These are phyloP conservation scores for Heterotilapia buettikoferi DNA, from an alignment of 2,113 vertebrate genomes.

Conservation along the genomic window DNA sequence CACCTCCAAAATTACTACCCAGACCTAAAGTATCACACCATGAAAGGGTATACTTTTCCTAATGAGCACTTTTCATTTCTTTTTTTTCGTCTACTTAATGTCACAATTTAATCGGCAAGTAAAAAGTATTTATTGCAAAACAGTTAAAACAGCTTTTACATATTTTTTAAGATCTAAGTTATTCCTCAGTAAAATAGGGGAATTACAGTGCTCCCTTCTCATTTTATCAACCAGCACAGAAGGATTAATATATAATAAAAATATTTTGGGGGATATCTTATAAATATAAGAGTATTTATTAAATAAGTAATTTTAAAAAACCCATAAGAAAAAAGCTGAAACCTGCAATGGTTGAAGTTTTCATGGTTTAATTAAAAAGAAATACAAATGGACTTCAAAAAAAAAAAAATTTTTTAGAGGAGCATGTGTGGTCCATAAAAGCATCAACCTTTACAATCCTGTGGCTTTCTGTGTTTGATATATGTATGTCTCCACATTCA, in stretches of 20 bases:
- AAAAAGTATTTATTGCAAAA: neutral
- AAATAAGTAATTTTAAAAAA: neutral
- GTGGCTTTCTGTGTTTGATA: neutral
- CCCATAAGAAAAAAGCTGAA: neutral
- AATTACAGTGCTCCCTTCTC: neutral
- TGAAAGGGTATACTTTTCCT: neutral
- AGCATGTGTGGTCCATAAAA: neutral
- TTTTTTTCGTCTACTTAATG: accelerated
- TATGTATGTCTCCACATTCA: neutral
- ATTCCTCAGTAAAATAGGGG: accelerated
- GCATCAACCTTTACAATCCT: neutral
- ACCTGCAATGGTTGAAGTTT: neutral
- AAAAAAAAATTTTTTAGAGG: accelerated
- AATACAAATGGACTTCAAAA: neutral
- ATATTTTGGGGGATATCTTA: neutral
- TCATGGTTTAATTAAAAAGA: neutral
- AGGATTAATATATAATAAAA: neutral
- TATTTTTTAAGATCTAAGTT: neutral
- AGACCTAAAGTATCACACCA: neutral
- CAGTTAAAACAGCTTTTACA: neutral
- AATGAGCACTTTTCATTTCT: neutral
- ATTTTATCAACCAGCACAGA: neutral
- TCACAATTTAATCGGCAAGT: neutral
- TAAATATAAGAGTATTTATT: neutral
- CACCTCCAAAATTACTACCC: neutral